Percentiles rank a stretch among this genome's conserved stretches.
Evolutionary conservation across 2,888 invertebrate genomes (phyloP).

Genomic region (Nemotelus pantherinus): DNA sequence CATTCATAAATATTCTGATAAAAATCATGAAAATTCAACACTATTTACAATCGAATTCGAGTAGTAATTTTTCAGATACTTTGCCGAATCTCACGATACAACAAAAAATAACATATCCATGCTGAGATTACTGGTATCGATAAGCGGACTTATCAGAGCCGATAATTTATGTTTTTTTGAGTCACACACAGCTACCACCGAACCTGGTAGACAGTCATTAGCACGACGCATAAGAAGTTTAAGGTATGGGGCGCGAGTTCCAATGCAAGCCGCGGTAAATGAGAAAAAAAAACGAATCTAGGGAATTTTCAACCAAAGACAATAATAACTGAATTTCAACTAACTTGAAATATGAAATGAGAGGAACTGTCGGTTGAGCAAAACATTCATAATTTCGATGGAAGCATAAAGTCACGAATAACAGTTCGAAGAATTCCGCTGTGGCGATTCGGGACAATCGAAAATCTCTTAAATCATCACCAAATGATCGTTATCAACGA

Average conservation of each 20-base stretch:
- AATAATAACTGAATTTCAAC: constrained; percentile 26
- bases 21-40: constrained; percentile 5
- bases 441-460: constrained; percentile 44
- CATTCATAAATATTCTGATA: not conserved
- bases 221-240: too few relatives aligned
- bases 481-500: constrained; percentile 39
- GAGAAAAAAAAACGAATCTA: constrained; percentile 6
- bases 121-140: not conserved
- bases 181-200: not conserved
- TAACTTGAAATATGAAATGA: constrained; percentile 20
- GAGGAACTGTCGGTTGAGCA: not conserved
- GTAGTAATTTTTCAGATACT: too few relatives aligned
- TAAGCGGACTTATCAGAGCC: not conserved
- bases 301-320: constrained; percentile 25
- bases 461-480: constrained; percentile 48
- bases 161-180: not conserved
- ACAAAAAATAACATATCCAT: too few relatives aligned
- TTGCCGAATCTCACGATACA: too few relatives aligned
- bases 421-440: constrained; percentile 25
- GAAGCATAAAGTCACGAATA: constrained; percentile 14
- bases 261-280: too few relatives aligned
- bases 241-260: too few relatives aligned
- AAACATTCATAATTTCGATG: constrained; percentile 19
- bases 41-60: too few relatives aligned
- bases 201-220: too few relatives aligned